Evolutionary conservation across 2,888 invertebrate genomes (phyloP).

Genomic region (Troides helena): DNA sequence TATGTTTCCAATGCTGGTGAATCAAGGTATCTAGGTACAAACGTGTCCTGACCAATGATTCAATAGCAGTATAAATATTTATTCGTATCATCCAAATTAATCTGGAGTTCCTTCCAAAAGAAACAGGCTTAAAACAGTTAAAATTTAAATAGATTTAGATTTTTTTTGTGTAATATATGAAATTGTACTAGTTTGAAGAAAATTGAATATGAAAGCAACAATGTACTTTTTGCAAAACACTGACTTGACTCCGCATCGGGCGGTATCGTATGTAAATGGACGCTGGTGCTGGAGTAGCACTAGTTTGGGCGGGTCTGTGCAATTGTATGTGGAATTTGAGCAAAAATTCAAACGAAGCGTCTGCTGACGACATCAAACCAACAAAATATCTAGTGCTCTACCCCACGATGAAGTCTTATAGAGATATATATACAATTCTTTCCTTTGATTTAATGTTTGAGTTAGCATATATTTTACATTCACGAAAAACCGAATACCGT

Average conservation of each 20-base stretch:
- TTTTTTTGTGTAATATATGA: not conserved
- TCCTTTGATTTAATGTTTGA: no score
- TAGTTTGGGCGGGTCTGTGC: slow-evolving; percentile 10
- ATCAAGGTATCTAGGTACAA: no score
- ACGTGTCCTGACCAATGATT: no score
- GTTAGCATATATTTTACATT: no score
- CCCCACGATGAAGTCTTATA: not conserved
- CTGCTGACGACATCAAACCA: not conserved
- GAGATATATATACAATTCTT: no score
- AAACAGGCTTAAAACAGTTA: not conserved
- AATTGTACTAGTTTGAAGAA: not conserved
- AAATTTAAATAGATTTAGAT: not conserved
- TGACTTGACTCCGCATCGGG: slow-evolving; percentile 11
- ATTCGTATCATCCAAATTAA: not conserved
- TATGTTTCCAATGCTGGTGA: no score
- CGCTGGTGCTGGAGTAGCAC: slow-evolving; percentile 7
- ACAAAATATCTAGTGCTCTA: not conserved
- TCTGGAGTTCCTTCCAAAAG: not conserved
- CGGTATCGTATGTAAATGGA: slow-evolving; percentile 23
- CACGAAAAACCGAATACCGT: no score
- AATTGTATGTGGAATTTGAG: slow-evolving; percentile 6
- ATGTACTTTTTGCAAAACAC: slow-evolving; percentile 3
- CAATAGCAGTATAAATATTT: not conserved
- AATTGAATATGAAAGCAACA: slow-evolving; percentile 16
- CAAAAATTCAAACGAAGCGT: slow-evolving; percentile 16